Evolutionary conservation across 2,113 vertebrate genomes (phyloP).

Genomic region (Prionailurus viverrinus): DNA sequence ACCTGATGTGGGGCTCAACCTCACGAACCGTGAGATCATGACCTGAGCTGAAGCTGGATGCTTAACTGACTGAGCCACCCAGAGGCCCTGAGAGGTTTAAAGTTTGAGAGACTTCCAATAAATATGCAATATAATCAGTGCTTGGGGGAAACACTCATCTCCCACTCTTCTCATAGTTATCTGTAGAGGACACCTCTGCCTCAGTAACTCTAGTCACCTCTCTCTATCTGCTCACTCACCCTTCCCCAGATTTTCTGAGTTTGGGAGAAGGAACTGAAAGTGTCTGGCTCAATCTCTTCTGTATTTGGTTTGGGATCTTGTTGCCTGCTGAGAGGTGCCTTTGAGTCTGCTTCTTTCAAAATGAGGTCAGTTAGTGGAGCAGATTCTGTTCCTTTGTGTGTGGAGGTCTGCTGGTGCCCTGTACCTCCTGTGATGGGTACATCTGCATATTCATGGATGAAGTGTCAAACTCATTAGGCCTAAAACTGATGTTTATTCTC

Average conservation of each 20-base stretch:
- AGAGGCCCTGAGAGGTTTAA: neutral
- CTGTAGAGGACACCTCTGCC: neutral
- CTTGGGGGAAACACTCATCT: neutral
- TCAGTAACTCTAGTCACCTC: neutral
- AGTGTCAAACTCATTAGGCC: neutral
- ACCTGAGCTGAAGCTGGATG: no score
- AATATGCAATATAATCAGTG: neutral
- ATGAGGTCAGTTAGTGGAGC: neutral
- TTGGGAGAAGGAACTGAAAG: neutral
- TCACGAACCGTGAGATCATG: no score
- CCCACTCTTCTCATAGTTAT: neutral
- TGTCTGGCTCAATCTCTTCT: neutral
- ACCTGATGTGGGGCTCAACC: no score
- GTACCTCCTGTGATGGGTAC: neutral
- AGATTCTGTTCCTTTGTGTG: neutral
- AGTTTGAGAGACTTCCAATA: neutral
- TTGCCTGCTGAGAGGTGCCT: neutral
- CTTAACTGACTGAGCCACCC: no score
- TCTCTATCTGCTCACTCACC: neutral
- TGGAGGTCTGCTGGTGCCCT: neutral
- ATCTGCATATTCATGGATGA: neutral
- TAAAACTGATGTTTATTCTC: neutral
- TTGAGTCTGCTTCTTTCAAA: neutral
- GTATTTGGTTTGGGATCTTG: neutral
- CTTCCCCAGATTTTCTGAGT: neutral